A percentile compares a stretch with the other conserved stretches of the same genome.
Conservation (phyloP, 2,797 vertebrate genomes). For the Eutrigla gurnardus region DNA sequence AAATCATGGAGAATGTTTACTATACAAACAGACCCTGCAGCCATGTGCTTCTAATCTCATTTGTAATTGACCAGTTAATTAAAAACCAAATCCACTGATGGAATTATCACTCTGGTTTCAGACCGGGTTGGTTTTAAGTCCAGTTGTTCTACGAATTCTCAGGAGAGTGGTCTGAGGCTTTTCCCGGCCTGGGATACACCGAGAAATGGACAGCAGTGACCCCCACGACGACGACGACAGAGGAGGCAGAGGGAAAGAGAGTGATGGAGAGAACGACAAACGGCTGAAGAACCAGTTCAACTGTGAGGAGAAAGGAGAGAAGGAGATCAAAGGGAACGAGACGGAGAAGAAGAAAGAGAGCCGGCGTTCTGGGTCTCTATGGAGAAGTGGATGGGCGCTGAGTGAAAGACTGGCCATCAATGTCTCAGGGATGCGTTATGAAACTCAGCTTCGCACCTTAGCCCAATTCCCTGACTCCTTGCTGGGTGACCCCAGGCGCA, state of each 20-base stretch:
- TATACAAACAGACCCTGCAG: slow-evolving; percentile 1
- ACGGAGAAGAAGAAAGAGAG: slow-evolving; percentile 72
- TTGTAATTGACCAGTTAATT: slow-evolving; percentile 14
- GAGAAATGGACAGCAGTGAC: slow-evolving; percentile 74
- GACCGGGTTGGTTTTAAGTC: slow-evolving; percentile 45
- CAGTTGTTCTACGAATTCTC: slow-evolving; percentile 40
- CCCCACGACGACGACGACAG: slow-evolving; percentile 52
- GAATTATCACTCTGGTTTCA: slow-evolving; percentile 61
- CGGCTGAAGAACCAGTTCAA: slow-evolving; percentile 74
- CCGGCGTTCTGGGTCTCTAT: slow-evolving; percentile 64
- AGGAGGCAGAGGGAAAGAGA: slow-evolving; percentile 48
- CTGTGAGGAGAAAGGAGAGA: slow-evolving; percentile 75
- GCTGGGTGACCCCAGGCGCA: slow-evolving; percentile 88
- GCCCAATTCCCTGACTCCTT: slow-evolving; percentile 90
- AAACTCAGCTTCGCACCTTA: slow-evolving; percentile 89
- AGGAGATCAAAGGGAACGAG: slow-evolving; percentile 67
- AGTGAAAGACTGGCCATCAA: slow-evolving; percentile 90
- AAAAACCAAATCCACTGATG: slow-evolving; percentile 36
- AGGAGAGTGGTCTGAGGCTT: slow-evolving; percentile 33
- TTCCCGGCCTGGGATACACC: slow-evolving; percentile 32
- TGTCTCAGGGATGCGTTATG: slow-evolving; percentile 91
- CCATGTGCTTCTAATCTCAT: slow-evolving; percentile 9
- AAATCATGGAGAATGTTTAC: neutral
- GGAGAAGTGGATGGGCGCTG: slow-evolving; percentile 74
- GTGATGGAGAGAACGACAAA: slow-evolving; percentile 69